Base-by-base conservation (phyloP, 2,888 invertebrate genomes). In the Dendrolimus pini region DNA sequence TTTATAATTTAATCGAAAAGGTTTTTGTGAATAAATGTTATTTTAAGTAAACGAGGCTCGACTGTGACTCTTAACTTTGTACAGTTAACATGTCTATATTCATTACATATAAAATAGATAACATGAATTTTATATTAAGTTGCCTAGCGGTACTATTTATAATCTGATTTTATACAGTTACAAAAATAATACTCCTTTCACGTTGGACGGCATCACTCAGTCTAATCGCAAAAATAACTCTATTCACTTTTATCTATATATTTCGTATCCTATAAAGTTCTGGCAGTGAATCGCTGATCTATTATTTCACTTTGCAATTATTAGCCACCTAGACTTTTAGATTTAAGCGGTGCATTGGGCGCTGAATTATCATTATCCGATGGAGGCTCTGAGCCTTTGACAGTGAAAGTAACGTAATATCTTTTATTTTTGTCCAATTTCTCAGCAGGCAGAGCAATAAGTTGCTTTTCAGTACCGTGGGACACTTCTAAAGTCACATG, bases 361-460 rank as follows among this genome's bases (percentile, higher is more conserved):
- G 86, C 80, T 10, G 79, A 74, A 56, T 87, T 91, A 55, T 91
- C 91, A 60, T 85, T 92, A 55, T 93, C 93, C 0, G 89, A 89
- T n/a, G 92, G 88, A 41, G 90, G 90, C 60, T 91, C 91, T 3
- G 93, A 93, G 56, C 96, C 96, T 82, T 96, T 96, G 6, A 98
- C 96, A 42, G 97, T 97, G 78, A 98, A 97, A 56, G 97, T 97
- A 61, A 98, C 97, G 82, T 96, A 97, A 85, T 97, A 98, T 76
- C 96, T 93, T 84, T 97, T 97, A 78, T 95, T 96, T 77, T 95
- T 96, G 80, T 97, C 97, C 71, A 97, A 86, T 78, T 94, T 94
- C 74, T 97, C 96, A 18, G 97, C 95, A 57, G 97, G 97, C 80
- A 97, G 91, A 70, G 96, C 95, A 76, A 97, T 97, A 65, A 97